Evolutionary conservation across 2,888 invertebrate genomes (phyloP), one percentile per base, ranked within the genome.

Genomic region (Cartodere bifasciata): DNA sequence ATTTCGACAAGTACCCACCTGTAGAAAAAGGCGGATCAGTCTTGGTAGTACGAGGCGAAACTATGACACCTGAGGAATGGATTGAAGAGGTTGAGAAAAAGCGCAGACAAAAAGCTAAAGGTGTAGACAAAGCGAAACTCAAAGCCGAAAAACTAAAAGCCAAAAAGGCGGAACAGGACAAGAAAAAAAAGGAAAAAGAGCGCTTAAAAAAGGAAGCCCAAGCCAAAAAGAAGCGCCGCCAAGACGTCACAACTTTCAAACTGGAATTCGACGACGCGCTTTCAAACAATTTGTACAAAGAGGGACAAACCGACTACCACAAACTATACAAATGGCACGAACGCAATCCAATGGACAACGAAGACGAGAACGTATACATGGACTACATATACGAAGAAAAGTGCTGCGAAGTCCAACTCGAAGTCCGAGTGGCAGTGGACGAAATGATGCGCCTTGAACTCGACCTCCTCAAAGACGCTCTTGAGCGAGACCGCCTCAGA

Each of bases 1-100:
- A 64, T 27, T 82, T 85, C 49, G 83, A 84, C 37, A 74, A 75
- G 39, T 79, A 70, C 51, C 85, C 86, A 27, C 71, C 71, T 36
- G 70, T 70, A 17, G 72, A 73, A 17, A 70, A 75, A 52, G 85
- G 85, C 4, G 86, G 85, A 2, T 69, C 58, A 1, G 45, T 72
- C 29, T 47, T 75, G 26, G 61, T 77, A 7, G 65, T 69, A 1
- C 59, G 60, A 36, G 72, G 74, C 6, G 64, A 75, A 49, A 68
- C 70, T 0, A 60, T 70, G 44, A 69, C 70, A 0, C 67, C 72
- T 2, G 61, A 67, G 40, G 72, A 77, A 48, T 76, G 65, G 45
- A 34, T 70, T 11, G 60, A 62, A 11, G 55, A 58, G 13, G 46
- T 52, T 29, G 46, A 57, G 38, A 46, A 35, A 13, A 49, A 47